Percentiles rank a stretch among this genome's conserved stretches.
phyloP scores from a whole-genome alignment of 2,797 vertebrate genomes.

The Tenualosa ilisha region DNA sequence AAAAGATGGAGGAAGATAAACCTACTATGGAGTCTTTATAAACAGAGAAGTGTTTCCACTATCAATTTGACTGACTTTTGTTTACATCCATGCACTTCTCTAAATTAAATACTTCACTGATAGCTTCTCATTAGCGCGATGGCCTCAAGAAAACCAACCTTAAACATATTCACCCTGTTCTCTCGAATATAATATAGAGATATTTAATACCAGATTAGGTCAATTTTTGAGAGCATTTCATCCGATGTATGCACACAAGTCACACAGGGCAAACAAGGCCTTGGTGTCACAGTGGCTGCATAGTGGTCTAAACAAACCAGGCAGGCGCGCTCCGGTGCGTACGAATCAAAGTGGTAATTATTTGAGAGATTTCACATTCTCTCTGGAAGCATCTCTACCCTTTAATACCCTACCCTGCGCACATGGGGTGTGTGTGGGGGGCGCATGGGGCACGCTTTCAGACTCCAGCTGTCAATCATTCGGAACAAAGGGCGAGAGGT shows the following conservation, averaged over 20 bases:
- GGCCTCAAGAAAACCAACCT: not conserved
- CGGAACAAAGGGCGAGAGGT: conserved; percentile 75
- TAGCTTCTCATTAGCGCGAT: not conserved
- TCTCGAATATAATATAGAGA: not conserved
- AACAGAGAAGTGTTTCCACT: not conserved
- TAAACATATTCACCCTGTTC: not conserved
- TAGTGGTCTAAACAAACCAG: not conserved
- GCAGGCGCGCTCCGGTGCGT: not conserved
- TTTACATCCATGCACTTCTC: not conserved
- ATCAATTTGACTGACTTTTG: not conserved
- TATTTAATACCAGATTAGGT: not conserved
- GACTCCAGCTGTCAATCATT: conserved; percentile 76
- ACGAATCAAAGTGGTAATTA: conserved; percentile 4
- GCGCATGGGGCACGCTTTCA: conserved; percentile 66
- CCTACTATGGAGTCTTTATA: no score
- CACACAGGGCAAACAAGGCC: not conserved
- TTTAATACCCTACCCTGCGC: not conserved
- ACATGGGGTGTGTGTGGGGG: conserved; percentile 44
- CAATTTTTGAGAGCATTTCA: not conserved
- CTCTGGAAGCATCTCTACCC: not conserved
- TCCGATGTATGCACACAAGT: not conserved
- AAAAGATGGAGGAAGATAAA: no score
- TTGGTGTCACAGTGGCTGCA: not conserved
- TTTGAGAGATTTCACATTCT: not conserved
- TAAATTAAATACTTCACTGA: not conserved